Percentiles rank a stretch among this genome's conserved stretches.
Evolutionary conservation across 2,113 vertebrate genomes (phyloP).

Genomic region (Entosphenus tridentatus): DNA sequence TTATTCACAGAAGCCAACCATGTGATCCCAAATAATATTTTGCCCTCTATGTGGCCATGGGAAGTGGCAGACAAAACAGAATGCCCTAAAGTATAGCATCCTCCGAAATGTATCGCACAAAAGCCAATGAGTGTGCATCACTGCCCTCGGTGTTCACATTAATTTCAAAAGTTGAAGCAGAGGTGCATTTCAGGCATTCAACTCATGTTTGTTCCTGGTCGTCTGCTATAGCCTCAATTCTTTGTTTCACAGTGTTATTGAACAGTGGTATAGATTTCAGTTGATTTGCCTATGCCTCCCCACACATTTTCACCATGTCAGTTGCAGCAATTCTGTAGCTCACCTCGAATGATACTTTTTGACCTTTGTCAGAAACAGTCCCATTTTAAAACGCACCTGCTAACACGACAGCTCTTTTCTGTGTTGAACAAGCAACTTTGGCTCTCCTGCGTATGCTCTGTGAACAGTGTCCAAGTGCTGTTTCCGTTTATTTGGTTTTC

Average conservation of each 20-base stretch:
- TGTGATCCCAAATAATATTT: constrained; percentile 6
- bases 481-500: too few relatives aligned
- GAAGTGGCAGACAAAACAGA: constrained; percentile 9
- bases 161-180: constrained; percentile 9
- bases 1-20: constrained; percentile 5
- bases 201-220: constrained; percentile 8
- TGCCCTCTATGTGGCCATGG: constrained; percentile 3
- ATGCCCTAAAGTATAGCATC: constrained; percentile 8
- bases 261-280: background rate
- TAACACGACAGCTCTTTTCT: too few relatives aligned
- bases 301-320: too few relatives aligned
- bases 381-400: too few relatives aligned
- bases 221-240: constrained; percentile 5
- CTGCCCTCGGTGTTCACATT: constrained; percentile 8
- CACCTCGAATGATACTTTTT: too few relatives aligned
- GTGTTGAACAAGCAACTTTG: too few relatives aligned
- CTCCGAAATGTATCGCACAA: constrained; percentile 7
- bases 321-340: too few relatives aligned
- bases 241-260: constrained; percentile 8
- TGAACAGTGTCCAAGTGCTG: too few relatives aligned
- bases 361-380: too few relatives aligned
- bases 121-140: constrained; percentile 6
- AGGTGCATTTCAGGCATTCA: background rate
- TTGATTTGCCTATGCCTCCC: too few relatives aligned
- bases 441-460: too few relatives aligned